Evolutionary conservation across 2,888 invertebrate species (phyloP).

Genomic region (Nomada fabriciana): DNA sequence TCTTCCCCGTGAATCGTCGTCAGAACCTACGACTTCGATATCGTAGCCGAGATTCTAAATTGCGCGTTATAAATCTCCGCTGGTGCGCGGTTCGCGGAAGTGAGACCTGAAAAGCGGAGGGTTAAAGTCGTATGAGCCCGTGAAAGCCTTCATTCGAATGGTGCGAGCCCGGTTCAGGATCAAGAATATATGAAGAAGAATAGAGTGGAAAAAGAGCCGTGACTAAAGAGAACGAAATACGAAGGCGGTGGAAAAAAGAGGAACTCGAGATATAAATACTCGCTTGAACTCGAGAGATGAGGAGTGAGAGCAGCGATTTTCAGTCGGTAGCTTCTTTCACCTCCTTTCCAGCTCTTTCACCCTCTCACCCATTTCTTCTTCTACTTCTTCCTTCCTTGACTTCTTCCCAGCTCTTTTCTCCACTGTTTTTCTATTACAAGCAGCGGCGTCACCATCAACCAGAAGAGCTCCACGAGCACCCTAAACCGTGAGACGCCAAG

Average conservation of each 20-base stretch:
- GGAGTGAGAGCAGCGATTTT: slow-evolving; percentile 60
- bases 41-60: slow-evolving; percentile 48
- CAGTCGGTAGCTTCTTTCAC: slow-evolving; percentile 23
- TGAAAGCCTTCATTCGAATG: slow-evolving; percentile 51
- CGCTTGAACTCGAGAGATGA: slow-evolving; percentile 46
- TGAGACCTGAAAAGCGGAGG: slow-evolving; percentile 30
- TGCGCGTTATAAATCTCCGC: slow-evolving; percentile 55
- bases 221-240: slow-evolving; percentile 49
- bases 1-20: slow-evolving; percentile 21
- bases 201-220: slow-evolving; percentile 54
- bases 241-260: slow-evolving; percentile 27
- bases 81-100: slow-evolving; percentile 18
- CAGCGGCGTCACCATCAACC: slow-evolving; percentile 37
- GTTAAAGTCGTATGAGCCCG: slow-evolving; percentile 50
- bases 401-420: slow-evolving; percentile 8
- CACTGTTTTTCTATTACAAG: slow-evolving; percentile 44
- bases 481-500: slow-evolving; percentile 66
- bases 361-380: not conserved
- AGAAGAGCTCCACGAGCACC: slow-evolving; percentile 57
- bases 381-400: slow-evolving; percentile 21
- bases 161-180: slow-evolving; percentile 59
- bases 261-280: slow-evolving; percentile 41
- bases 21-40: slow-evolving; percentile 22
- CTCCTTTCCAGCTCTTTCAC: not conserved
- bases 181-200: slow-evolving; percentile 67